Conservation (phyloP, 2,797 vertebrate genomes). For the Karalla daura region DNA sequence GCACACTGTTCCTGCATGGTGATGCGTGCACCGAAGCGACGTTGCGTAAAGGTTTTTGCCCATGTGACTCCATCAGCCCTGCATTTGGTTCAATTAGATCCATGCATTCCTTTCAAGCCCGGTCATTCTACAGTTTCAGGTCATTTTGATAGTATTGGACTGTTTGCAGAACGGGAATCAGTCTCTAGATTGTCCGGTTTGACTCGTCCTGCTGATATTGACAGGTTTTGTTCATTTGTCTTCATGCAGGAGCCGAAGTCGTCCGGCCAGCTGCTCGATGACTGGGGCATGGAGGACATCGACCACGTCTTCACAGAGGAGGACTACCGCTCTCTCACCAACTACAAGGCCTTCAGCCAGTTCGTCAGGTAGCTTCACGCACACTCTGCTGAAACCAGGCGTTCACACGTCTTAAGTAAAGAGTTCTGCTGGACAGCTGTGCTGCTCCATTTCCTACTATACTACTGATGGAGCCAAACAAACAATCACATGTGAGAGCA, state of each 20-base stretch:
- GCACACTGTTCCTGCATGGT: not conserved
- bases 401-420: not conserved
- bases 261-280: constrained; percentile 94
- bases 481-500: too few relatives aligned
- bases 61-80: not conserved
- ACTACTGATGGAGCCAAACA: too few relatives aligned
- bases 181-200: too few relatives aligned
- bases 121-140: too few relatives aligned
- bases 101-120: too few relatives aligned
- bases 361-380: constrained; percentile 89
- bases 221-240: not conserved
- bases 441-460: too few relatives aligned
- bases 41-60: not conserved
- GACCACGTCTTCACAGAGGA: constrained; percentile 96
- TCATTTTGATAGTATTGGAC: too few relatives aligned
- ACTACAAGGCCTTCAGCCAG: constrained; percentile 99
- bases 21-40: not conserved
- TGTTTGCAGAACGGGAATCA: too few relatives aligned
- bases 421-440: too few relatives aligned
- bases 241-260: constrained; percentile 92
- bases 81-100: too few relatives aligned
- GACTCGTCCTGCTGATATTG: not conserved
- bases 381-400: not conserved
- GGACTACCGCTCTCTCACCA: constrained; percentile 96
- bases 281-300: constrained; percentile 99